A percentile compares a stretch with the other conserved stretches of the same genome.
These are phyloP conservation scores for Athripsodes cinereus DNA, from an alignment of 2,888 invertebrate species.

Conservation along the genomic window DNA sequence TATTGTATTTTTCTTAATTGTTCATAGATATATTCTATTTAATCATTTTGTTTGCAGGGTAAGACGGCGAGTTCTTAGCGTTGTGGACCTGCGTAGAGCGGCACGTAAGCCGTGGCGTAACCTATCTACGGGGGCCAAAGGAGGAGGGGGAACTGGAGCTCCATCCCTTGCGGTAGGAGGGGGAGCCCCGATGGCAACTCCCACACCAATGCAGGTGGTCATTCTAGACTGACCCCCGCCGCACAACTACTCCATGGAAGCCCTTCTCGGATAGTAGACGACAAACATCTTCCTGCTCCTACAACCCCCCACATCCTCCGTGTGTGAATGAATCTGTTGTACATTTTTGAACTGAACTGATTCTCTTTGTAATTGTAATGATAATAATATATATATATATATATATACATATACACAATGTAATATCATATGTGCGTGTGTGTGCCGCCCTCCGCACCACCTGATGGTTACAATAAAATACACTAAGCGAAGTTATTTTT, in stretches of 20 bases:
- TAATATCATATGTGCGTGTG: slow-evolving; percentile 5
- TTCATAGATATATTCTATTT: no score
- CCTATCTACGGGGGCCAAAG: slow-evolving; percentile 37
- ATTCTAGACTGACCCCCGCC: slow-evolving; percentile 67
- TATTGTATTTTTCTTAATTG: no score
- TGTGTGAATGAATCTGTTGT: not conserved
- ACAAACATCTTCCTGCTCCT: not conserved
- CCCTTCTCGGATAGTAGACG: slow-evolving; percentile 49
- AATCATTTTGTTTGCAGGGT: slow-evolving; percentile 54
- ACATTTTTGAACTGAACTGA: slow-evolving; percentile 13
- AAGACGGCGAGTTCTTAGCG: slow-evolving; percentile 73
- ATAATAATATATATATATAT: no score
- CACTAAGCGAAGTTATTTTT: slow-evolving; percentile 27
- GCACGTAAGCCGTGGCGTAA: slow-evolving; percentile 81
- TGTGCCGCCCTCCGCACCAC: no score
- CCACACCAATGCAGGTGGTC: slow-evolving; percentile 62
- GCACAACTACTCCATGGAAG: slow-evolving; percentile 61
- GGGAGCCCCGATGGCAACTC: slow-evolving; percentile 42
- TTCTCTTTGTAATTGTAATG: slow-evolving; percentile 23
- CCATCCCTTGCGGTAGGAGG: slow-evolving; percentile 34
- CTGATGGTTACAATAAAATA: slow-evolving; percentile 14
- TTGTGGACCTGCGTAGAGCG: slow-evolving; percentile 72
- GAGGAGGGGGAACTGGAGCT: slow-evolving; percentile 32
- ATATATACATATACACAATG: no score
- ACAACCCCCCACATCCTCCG: no score